phyloP scores from a whole-genome alignment of 2,113 vertebrate genomes.

The Microtus oregoni region DNA sequence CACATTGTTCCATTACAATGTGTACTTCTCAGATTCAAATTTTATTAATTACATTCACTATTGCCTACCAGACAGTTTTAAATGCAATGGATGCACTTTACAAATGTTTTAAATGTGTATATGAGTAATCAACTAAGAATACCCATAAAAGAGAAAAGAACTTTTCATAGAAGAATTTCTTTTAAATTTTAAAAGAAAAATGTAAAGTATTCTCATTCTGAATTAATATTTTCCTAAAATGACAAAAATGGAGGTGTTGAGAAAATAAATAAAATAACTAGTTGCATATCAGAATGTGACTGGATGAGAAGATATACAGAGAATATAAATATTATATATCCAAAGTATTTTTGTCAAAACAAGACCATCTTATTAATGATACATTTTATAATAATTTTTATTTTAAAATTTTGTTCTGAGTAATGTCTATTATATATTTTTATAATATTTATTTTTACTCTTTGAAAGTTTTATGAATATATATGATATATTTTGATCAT shows the following conservation, averaged over 20 bases:
- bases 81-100: neutral
- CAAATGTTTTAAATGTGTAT: neutral
- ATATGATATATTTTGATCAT: neutral
- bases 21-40: neutral
- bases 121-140: neutral
- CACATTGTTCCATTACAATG: neutral
- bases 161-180: neutral
- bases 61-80: neutral
- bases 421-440: neutral
- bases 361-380: neutral
- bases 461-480: neutral
- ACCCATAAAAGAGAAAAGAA: neutral
- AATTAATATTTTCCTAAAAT: neutral
- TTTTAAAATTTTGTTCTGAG: neutral
- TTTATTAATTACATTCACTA: neutral
- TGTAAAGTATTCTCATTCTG: neutral
- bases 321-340: no score
- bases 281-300: neutral
- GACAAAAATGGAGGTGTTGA: neutral
- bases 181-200: neutral
- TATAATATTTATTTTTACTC: neutral
- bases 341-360: neutral
- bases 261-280: neutral
- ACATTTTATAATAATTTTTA: neutral
- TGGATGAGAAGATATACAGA: neutral